Evolutionary conservation across 2,888 invertebrate species (phyloP), one percentile per base, ranked within the genome.

Genomic region (Polymixis lichenea): DNA sequence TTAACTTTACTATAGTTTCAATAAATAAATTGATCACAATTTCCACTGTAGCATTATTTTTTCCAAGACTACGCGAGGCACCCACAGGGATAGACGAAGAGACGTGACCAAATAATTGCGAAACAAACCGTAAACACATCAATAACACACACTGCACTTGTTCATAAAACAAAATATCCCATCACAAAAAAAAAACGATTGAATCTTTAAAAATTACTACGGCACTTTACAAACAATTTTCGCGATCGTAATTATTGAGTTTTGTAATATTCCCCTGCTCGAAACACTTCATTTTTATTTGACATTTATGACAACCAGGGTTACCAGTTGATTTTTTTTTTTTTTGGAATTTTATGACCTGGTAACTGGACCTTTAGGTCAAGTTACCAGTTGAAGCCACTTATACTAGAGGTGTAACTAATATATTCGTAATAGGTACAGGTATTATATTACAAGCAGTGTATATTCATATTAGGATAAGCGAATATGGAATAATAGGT

Each of bases 101-200:
- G 91, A 92, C 91, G 91, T 94, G 93, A 95, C 92, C 90, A 93
- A 92, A 91, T 90, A 92, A 89, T 89, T 89, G 87, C 87, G 86
- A 87, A 91, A 95, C 93, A 91, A 91, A 94, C 94, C 94, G 93
- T 94, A 94, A 94, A 94, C 92, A 94, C 95, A 94, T 93, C 88
- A 94, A 94, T 91, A 92, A 89, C 90, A 90, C 88, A 81, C 92
- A 92, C 90, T 85, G 72, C 86, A 87, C 83, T 85, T 76, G 66
- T 77, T 82, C 60, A 85, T 71, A 78, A 82, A 86, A 82, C 72
- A 65, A 85, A 86, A 73, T 75, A 79, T 87, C 72, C 87, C 87
- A 88, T 83, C 79, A 88, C 85, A 86, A 82, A 81, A 73, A n/a
- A 66, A 58, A 72, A 72, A 53, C 28, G 60, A 74, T 28, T n/a